Conservation (phyloP, 2,113 vertebrate species). For the Rhodinocichla rosea region DNA sequence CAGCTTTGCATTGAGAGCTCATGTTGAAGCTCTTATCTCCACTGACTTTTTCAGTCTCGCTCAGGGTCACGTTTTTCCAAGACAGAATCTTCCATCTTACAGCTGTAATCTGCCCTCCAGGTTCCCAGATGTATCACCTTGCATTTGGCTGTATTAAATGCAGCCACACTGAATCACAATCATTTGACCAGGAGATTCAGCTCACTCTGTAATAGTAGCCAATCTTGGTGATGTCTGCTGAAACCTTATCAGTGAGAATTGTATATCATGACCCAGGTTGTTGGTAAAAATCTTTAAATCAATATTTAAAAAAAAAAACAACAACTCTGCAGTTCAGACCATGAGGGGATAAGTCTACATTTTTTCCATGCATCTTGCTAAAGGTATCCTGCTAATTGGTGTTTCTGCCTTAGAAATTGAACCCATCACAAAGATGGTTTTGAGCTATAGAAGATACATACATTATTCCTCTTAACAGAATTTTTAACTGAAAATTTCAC, state of each 20-base stretch:
- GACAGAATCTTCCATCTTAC: conserved; percentile 20
- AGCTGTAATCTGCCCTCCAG: conserved; percentile 27
- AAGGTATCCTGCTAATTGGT: background rate
- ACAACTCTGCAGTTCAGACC: background rate
- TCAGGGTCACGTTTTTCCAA: conserved; percentile 46
- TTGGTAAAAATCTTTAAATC: conserved; percentile 11
- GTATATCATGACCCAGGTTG: background rate
- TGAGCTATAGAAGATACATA: background rate
- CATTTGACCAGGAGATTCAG: conserved; percentile 11
- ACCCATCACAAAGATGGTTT: background rate
- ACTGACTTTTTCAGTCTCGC: background rate
- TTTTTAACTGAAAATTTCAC: background rate
- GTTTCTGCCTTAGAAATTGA: background rate
- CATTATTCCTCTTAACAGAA: background rate
- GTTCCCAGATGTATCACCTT: conserved; percentile 66
- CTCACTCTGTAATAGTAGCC: conserved; percentile 25
- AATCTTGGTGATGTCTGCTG: conserved; percentile 33
- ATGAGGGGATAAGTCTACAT: background rate
- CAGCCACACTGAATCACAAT: conserved; percentile 29
- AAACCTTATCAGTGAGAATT: conserved; percentile 41
- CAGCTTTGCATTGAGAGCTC: conserved; percentile 52
- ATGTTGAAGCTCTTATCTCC: conserved; percentile 52
- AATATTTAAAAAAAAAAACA: background rate
- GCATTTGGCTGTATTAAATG: conserved; percentile 55
- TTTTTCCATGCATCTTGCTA: background rate